A percentile compares a stretch with the other conserved stretches of the same genome.
Conservation (phyloP, 2,113 vertebrate genomes). For the Columba livia region DNA sequence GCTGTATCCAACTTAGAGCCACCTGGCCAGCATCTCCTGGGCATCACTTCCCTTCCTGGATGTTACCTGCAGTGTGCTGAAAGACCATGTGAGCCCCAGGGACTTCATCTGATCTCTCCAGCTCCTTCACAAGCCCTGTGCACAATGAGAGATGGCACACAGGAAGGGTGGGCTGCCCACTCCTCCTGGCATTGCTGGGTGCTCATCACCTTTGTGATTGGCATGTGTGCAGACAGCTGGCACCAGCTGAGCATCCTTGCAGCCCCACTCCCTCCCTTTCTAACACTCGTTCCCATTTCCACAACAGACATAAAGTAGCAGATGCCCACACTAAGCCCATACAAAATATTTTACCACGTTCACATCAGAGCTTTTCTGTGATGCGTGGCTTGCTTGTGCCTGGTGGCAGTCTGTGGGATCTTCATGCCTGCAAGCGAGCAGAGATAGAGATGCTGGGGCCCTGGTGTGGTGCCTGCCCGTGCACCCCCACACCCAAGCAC, state of each 20-base stretch:
- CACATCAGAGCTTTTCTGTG: not conserved
- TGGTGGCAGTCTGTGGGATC: not conserved
- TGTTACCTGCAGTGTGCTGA: rapidly evolving
- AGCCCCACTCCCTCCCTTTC: not conserved
- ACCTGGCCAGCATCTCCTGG: not conserved
- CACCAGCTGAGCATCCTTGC: rapidly evolving
- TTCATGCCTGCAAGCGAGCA: not conserved
- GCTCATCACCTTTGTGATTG: not conserved
- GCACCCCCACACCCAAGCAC: too few relatives aligned
- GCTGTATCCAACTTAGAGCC: not conserved
- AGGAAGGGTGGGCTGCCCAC: not conserved
- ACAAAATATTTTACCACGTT: not conserved
- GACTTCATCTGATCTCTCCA: not conserved
- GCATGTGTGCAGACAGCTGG: not conserved
- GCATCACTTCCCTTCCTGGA: not conserved
- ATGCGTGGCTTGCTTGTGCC: not conserved
- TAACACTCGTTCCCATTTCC: not conserved
- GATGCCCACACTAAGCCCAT: not conserved
- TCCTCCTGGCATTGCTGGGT: not conserved
- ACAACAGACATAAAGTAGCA: not conserved
- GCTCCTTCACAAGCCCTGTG: not conserved
- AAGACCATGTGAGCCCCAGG: not conserved
- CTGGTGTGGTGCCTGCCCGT: rapidly evolving
- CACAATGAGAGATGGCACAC: not conserved
- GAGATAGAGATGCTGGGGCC: not conserved